These are phyloP conservation scores for Sycophila texana DNA, from an alignment of 2,888 invertebrate genomes.

Conservation along the genomic window DNA sequence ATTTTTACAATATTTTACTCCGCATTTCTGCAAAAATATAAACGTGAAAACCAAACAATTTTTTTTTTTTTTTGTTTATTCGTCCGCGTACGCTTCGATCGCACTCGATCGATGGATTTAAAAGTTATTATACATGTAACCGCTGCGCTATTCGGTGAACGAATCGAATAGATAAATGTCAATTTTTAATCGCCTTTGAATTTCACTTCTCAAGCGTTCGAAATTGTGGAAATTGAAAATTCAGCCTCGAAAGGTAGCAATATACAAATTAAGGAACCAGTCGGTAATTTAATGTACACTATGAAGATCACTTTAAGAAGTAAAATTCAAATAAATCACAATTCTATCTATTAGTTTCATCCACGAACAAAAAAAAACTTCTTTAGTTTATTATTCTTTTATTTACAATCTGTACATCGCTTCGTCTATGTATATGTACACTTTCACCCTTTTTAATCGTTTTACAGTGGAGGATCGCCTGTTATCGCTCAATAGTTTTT, in stretches of 20 bases:
- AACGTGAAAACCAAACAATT: conserved; percentile 59
- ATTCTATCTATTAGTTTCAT: conserved; percentile 37
- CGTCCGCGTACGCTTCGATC: conserved; percentile 41
- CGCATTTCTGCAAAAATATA: conserved; percentile 58
- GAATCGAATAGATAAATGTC: conserved; percentile 46
- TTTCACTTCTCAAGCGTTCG: conserved; percentile 19
- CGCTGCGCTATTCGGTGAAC: conserved; percentile 42
- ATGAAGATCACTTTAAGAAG: conserved; percentile 9
- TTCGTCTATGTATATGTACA: conserved; percentile 41
- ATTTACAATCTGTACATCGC: conserved; percentile 48
- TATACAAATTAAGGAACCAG: conserved; percentile 14
- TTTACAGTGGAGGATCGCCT: conserved; percentile 25
- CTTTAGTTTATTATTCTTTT: conserved; percentile 18
- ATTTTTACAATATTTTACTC: conserved; percentile 49
- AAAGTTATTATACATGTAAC: conserved; percentile 30
- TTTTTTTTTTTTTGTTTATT: conserved; percentile 22
- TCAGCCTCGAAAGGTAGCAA: background rate
- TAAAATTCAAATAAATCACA: conserved; percentile 10
- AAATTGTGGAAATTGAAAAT: conserved; percentile 1
- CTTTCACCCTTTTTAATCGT: conserved; percentile 19
- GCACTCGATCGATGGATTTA: conserved; percentile 39
- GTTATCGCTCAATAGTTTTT: conserved; percentile 3
- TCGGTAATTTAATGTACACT: background rate
- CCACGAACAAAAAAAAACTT: conserved; percentile 23
- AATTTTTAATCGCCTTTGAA: background rate